phyloP scores from a whole-genome alignment of 1,140 invertebrate genomes.

The Probaryconus sp. region DNA sequence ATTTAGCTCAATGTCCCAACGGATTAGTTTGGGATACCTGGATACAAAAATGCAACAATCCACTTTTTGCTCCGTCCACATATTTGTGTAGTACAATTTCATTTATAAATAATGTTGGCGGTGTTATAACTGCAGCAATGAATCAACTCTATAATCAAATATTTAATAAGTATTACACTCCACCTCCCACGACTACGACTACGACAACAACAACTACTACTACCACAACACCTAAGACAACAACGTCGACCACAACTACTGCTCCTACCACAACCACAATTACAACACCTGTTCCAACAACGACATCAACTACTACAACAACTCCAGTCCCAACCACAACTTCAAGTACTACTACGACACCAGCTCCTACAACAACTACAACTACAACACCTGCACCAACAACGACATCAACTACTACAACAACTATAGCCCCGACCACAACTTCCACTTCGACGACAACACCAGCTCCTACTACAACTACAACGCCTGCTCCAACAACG shows the following conservation, averaged over 20 bases:
- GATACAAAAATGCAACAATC: slow-evolving; percentile 20
- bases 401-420: neutral
- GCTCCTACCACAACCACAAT: neutral
- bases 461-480: slow-evolving; percentile 37
- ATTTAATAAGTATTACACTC: too few species aligned
- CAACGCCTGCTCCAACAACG: slow-evolving; percentile 30
- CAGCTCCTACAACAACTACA: slow-evolving; percentile 25
- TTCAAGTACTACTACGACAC: neutral
- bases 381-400: slow-evolving; percentile 16
- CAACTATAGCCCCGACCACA: slow-evolving; percentile 22
- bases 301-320: neutral
- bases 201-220: too few species aligned
- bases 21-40: slow-evolving; percentile 11
- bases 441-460: slow-evolving; percentile 36
- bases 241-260: slow-evolving; percentile 32
- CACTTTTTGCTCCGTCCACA: neutral
- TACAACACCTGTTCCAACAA: slow-evolving; percentile 9
- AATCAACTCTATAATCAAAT: too few species aligned
- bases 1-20: slow-evolving; percentile 23
- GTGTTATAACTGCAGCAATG: too few species aligned
- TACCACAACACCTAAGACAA: too few species aligned
- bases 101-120: neutral
- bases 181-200: too few species aligned
- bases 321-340: neutral
- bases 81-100: neutral